These are phyloP conservation scores for Rhinopomastus cyanomelas DNA, from an alignment of 2,113 vertebrate genomes.

Conservation along the genomic window DNA sequence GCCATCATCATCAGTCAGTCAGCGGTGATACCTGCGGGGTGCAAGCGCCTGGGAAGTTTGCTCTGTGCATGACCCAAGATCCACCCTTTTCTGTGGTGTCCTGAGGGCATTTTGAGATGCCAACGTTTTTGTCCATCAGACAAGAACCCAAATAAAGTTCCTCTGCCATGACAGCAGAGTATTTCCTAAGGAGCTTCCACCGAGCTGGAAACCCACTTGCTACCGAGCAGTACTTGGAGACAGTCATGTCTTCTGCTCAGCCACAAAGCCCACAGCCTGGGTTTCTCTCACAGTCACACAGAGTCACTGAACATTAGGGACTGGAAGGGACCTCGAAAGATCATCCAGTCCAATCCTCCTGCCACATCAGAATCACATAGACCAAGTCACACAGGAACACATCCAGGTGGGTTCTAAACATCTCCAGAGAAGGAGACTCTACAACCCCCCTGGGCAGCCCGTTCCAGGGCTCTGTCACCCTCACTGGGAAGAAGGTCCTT, in stretches of 20 bases:
- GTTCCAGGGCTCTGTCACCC: too few relatives aligned
- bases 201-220: background rate
- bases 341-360: too few relatives aligned
- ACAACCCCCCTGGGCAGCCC: too few relatives aligned
- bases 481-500: too few relatives aligned
- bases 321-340: too few relatives aligned
- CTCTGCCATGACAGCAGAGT: background rate
- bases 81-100: background rate
- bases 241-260: background rate
- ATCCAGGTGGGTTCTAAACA: too few relatives aligned
- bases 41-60: background rate
- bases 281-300: too few relatives aligned
- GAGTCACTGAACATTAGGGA: too few relatives aligned
- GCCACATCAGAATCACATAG: too few relatives aligned
- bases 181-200: background rate
- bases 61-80: background rate
- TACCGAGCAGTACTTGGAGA: background rate
- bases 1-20: background rate
- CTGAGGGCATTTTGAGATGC: background rate
- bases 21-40: background rate
- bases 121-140: background rate
- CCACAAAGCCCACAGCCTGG: background rate
- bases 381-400: too few relatives aligned
- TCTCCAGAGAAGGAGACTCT: too few relatives aligned
- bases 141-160: background rate